Evolutionary conservation across 2,113 vertebrate genomes (phyloP).

Genomic region (Thamnaconus septentrionalis): DNA sequence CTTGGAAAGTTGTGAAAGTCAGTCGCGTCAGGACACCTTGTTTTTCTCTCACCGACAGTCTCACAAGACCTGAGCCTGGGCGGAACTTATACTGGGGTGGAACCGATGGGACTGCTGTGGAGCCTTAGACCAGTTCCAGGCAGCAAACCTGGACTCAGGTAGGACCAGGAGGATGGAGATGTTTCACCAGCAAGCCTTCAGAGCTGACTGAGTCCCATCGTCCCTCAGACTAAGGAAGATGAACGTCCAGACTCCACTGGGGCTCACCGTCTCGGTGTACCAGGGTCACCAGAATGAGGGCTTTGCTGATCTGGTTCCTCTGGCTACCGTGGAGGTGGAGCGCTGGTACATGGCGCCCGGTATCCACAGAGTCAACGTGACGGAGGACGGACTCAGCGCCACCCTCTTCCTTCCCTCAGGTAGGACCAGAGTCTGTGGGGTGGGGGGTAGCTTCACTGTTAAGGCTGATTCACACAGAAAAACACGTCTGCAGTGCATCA

Average conservation of each 20-base stretch:
- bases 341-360: constrained; percentile 74
- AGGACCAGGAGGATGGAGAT: not conserved
- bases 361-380: constrained; percentile 60
- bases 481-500: no score
- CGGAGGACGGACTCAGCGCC: constrained; percentile 49
- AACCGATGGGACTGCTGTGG: constrained; percentile 78
- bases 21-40: not conserved
- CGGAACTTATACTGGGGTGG: constrained; percentile 71
- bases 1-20: not conserved
- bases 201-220: not conserved
- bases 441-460: not conserved
- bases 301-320: constrained; percentile 41
- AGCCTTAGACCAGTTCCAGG: constrained; percentile 74
- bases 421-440: constrained; percentile 20
- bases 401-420: constrained; percentile 75
- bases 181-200: not conserved
- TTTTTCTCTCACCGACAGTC: constrained; percentile 35
- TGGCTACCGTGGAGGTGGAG: constrained; percentile 61
- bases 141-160: constrained; percentile 72
- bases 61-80: constrained; percentile 65
- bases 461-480: not conserved
- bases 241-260: constrained; percentile 58
- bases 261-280: constrained; percentile 67
- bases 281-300: constrained; percentile 53
- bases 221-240: constrained; percentile 67